A percentile compares a stretch with the other conserved stretches of the same genome.
Evolutionary conservation across 1,140 invertebrate genomes (phyloP).

Genomic region (Zeugodacus cucurbitae): DNA sequence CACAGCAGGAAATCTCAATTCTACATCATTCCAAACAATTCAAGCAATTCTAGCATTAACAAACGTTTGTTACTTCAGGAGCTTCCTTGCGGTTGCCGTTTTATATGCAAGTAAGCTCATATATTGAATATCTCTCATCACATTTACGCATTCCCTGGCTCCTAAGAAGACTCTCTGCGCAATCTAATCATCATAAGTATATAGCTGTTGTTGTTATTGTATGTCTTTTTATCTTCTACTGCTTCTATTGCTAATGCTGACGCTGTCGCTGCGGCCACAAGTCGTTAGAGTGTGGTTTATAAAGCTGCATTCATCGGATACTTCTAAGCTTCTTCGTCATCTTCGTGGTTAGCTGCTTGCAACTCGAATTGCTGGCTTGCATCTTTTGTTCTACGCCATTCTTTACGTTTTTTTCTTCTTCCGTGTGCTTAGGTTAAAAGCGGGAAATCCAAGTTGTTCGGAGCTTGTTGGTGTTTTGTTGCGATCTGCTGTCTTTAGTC

Average conservation of each 20-base stretch:
- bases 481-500: not conserved
- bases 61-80: not conserved
- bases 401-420: not conserved
- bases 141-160: not conserved
- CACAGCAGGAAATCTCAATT: not conserved
- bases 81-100: constrained; percentile 11
- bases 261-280: not conserved
- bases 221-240: not conserved
- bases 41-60: not conserved
- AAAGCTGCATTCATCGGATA: not conserved
- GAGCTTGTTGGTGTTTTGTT: not conserved
- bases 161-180: not conserved
- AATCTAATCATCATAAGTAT: not conserved
- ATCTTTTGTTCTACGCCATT: constrained; percentile 15
- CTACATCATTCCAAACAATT: not conserved
- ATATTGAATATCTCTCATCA: not conserved
- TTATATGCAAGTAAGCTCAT: not conserved
- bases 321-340: not conserved
- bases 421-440: not conserved
- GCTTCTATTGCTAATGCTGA: not conserved
- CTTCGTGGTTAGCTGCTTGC: not conserved
- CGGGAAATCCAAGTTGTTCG: not conserved
- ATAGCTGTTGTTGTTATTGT: not conserved
- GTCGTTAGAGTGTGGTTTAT: constrained; percentile 16
- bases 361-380: not conserved